These are phyloP conservation scores for Arrhopalites spinosus DNA, from an alignment of 2,888 invertebrate genomes.

Conservation along the genomic window DNA sequence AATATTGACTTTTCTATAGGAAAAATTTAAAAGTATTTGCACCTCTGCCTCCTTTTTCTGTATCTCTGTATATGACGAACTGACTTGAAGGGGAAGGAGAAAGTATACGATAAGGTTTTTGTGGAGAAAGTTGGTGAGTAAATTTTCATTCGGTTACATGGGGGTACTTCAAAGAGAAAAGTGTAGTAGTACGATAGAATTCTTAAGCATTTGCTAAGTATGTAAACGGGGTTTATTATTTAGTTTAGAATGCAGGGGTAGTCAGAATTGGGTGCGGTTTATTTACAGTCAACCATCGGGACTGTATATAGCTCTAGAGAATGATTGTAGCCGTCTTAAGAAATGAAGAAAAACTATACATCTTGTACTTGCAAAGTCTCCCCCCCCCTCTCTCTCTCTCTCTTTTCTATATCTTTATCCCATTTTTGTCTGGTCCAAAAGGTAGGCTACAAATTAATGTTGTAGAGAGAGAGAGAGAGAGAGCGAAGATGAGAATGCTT, in stretches of 20 bases:
- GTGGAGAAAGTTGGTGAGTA: background rate
- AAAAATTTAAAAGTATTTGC: background rate
- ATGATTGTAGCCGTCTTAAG: background rate
- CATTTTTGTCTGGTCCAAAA: no score
- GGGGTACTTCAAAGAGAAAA: background rate
- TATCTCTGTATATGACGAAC: background rate
- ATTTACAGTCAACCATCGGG: background rate
- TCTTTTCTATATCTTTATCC: background rate
- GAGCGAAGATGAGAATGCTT: background rate
- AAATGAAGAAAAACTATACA: background rate
- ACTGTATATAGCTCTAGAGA: background rate
- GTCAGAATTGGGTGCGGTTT: background rate
- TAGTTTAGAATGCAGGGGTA: conserved; percentile 1
- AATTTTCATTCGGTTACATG: background rate
- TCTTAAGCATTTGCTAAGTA: background rate
- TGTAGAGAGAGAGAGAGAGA: background rate
- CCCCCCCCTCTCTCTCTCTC: background rate
- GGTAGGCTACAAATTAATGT: background rate
- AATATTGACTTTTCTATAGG: background rate
- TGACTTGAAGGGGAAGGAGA: no score
- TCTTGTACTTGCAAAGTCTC: no score
- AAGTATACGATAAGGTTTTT: no score
- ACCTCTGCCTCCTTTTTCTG: background rate
- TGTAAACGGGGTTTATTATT: conserved; percentile 5
- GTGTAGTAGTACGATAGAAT: background rate